phyloP scores from a whole-genome alignment of 2,797 vertebrate species.

The Lacerta viridis region DNA sequence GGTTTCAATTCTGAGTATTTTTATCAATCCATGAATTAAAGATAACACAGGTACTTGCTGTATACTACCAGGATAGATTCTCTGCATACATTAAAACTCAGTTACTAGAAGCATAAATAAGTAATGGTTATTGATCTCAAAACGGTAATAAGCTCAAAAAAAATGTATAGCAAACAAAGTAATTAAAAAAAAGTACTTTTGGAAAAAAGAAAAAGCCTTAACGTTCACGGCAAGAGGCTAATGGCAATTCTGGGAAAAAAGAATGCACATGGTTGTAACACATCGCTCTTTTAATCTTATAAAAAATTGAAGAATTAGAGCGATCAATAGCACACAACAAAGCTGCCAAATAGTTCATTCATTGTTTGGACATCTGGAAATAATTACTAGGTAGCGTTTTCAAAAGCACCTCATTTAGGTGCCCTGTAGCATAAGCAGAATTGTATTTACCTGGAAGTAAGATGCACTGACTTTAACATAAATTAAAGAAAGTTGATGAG shows the following conservation, averaged over 20 bases:
- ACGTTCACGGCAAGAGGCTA: constrained; percentile 38
- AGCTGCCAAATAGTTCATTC: constrained; percentile 24
- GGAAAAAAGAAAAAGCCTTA: constrained; percentile 21
- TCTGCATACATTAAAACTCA: constrained; percentile 74
- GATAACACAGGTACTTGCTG: constrained; percentile 65
- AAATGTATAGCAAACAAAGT: constrained; percentile 70
- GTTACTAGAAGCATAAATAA: constrained; percentile 78
- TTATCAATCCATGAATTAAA: constrained; percentile 70
- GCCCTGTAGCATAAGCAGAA: constrained; percentile 4
- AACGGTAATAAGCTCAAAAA: constrained; percentile 70
- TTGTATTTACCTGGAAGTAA: background rate
- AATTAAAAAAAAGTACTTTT: constrained; percentile 56
- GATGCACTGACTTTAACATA: background rate
- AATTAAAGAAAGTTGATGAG: background rate
- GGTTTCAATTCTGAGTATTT: constrained; percentile 59
- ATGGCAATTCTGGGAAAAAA: constrained; percentile 58
- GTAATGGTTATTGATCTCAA: constrained; percentile 69
- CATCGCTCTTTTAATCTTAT: constrained; percentile 28
- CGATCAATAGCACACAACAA: background rate
- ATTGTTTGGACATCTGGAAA: constrained; percentile 55
- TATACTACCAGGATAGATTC: constrained; percentile 62
- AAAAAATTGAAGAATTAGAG: background rate
- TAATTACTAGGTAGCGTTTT: constrained; percentile 57
- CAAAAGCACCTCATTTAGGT: constrained; percentile 51
- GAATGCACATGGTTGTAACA: constrained; percentile 24